phyloP scores from a whole-genome alignment of 2,113 vertebrate genomes.

The Chloebia gouldiae region DNA sequence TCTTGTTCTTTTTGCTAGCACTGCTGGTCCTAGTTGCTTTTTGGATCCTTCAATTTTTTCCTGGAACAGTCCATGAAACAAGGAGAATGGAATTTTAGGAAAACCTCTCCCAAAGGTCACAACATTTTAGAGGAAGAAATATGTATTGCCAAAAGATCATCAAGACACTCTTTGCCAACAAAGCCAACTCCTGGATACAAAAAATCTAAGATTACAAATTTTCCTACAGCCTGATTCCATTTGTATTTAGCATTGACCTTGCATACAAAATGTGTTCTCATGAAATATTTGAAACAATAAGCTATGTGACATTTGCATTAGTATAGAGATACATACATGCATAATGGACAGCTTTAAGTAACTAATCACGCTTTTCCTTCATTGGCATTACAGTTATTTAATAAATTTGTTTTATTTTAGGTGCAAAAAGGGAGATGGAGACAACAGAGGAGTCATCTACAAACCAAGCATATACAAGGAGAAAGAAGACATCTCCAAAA shows the following conservation, averaged over 20 bases:
- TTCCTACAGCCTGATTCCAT: background rate
- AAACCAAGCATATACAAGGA: slow-evolving; percentile 67
- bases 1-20: background rate
- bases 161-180: background rate
- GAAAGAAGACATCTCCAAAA: slow-evolving; percentile 72
- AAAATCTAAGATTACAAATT: background rate
- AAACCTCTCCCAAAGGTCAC: background rate
- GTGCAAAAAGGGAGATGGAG: slow-evolving; percentile 51
- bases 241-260: background rate
- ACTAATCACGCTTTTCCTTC: background rate
- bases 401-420: slow-evolving; percentile 19
- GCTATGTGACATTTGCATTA: background rate
- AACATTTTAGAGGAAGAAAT: background rate
- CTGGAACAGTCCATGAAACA: background rate
- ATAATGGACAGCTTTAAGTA: background rate
- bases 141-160: background rate
- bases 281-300: background rate
- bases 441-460: slow-evolving; percentile 71
- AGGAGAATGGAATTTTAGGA: background rate
- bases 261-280: background rate
- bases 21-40: background rate
- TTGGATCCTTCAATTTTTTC: background rate
- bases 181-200: background rate
- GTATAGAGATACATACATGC: background rate
- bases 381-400: background rate